These are phyloP conservation scores for Solea senegalensis DNA, from an alignment of 2,113 vertebrate genomes.

Conservation along the genomic window DNA sequence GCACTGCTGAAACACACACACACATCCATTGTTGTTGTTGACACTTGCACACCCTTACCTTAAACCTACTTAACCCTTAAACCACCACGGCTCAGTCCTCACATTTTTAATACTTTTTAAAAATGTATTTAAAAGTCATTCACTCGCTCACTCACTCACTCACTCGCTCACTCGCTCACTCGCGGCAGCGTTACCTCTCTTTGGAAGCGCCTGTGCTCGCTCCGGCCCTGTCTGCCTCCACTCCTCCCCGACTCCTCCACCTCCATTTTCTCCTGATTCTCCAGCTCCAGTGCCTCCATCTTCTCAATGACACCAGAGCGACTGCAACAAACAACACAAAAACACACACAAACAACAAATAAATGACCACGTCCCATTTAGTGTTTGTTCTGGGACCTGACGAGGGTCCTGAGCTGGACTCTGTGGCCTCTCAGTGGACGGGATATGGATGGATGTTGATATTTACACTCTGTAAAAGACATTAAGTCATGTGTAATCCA, in stretches of 20 bases:
- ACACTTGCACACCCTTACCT: no score
- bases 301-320: constrained; percentile 86
- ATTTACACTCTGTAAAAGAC: neutral
- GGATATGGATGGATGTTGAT: no score
- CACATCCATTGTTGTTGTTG: neutral
- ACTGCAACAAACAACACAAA: constrained; percentile 49
- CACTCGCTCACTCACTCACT: neutral
- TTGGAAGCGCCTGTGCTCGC: constrained; percentile 78
- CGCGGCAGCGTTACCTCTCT: constrained; percentile 72
- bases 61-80: no score
- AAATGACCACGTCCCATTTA: no score
- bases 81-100: no score
- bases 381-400: neutral
- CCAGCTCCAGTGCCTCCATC: constrained; percentile 84
- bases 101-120: no score
- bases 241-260: constrained; percentile 72
- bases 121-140: no score
- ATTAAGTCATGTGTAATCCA: neutral
- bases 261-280: constrained; percentile 84
- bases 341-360: neutral
- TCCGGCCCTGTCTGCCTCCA: constrained; percentile 78
- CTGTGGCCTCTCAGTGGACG: no score
- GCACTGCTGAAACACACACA: constrained; percentile 20
- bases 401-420: no score
- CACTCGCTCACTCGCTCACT: neutral